These are phyloP conservation scores for Nothocercus nigrocapillus DNA, from an alignment of 2,113 vertebrate genomes.

Conservation along the genomic window DNA sequence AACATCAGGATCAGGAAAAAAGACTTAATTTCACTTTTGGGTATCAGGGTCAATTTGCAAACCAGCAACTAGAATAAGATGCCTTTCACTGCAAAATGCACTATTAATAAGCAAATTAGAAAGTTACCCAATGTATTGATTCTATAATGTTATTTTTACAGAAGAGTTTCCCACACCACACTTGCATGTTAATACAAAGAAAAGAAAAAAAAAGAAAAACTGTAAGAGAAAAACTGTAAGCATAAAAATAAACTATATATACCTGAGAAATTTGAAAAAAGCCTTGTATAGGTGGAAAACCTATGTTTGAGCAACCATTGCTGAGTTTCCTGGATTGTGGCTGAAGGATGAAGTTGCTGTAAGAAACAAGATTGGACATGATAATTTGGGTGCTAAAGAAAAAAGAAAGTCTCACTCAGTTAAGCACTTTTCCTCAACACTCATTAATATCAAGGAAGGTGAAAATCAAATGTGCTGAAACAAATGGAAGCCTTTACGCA, in stretches of 20 bases:
- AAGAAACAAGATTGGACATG: neutral
- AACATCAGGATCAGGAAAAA: neutral
- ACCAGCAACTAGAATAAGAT: neutral
- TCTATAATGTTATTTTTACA: neutral
- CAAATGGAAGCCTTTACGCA: neutral
- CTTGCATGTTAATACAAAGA: neutral
- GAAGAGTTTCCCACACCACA: neutral
- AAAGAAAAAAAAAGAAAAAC: neutral
- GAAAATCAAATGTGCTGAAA: neutral
- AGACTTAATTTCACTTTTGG: neutral
- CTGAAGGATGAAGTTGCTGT: slow-evolving; percentile 90
- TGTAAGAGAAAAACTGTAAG: neutral
- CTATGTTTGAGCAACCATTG: slow-evolving; percentile 94
- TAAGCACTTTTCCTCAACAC: neutral
- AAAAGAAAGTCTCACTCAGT: neutral
- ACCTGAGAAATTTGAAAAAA: slow-evolving; percentile 97
- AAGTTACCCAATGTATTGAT: neutral
- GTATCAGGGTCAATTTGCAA: neutral
- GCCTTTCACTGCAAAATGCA: neutral
- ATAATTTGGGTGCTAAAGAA: neutral
- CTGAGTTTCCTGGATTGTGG: slow-evolving; percentile 92
- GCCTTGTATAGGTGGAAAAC: slow-evolving; percentile 88
- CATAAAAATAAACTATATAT: neutral
- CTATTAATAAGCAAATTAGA: neutral
- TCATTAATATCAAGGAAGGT: neutral